Percentiles rank a stretch among this genome's conserved stretches.
phyloP scores from a whole-genome alignment of 2,113 vertebrate species.

The Caranx melampygus region DNA sequence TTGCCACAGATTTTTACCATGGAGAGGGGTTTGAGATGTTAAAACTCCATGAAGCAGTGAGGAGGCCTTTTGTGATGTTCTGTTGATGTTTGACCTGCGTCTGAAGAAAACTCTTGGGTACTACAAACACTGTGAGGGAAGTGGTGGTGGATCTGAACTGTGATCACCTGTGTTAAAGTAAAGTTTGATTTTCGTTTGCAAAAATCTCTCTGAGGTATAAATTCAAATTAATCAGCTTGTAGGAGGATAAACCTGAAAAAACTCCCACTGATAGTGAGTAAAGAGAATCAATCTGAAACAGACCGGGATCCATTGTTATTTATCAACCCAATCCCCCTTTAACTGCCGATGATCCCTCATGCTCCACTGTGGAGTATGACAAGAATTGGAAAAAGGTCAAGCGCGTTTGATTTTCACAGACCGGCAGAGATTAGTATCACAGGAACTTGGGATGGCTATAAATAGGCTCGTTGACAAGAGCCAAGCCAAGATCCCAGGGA shows the following conservation, averaged over 20 bases:
- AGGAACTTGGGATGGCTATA: constrained; percentile 48
- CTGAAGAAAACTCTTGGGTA: no score
- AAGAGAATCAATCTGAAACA: constrained; percentile 50
- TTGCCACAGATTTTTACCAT: no score
- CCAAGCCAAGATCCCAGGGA: constrained; percentile 60
- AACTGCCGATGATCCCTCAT: constrained; percentile 52
- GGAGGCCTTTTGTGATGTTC: no score
- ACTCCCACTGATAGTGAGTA: constrained; percentile 2
- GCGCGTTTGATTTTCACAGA: constrained; percentile 61
- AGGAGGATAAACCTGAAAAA: not conserved
- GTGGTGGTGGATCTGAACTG: no score
- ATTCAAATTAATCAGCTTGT: not conserved
- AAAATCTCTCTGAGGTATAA: no score
- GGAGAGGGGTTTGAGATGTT: no score
- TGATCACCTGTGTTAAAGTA: no score
- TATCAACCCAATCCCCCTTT: constrained; percentile 39
- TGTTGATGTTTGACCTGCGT: no score
- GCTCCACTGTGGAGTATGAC: constrained; percentile 34
- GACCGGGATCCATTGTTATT: constrained; percentile 46
- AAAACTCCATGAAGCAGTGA: no score
- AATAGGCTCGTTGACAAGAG: constrained; percentile 54
- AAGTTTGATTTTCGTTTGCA: no score
- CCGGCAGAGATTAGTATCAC: constrained; percentile 48
- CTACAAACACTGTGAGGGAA: no score
- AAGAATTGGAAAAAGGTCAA: constrained; percentile 65